Evolutionary conservation across 2,797 vertebrate genomes (phyloP).

Genomic region (Zenarchopterus dispar): DNA sequence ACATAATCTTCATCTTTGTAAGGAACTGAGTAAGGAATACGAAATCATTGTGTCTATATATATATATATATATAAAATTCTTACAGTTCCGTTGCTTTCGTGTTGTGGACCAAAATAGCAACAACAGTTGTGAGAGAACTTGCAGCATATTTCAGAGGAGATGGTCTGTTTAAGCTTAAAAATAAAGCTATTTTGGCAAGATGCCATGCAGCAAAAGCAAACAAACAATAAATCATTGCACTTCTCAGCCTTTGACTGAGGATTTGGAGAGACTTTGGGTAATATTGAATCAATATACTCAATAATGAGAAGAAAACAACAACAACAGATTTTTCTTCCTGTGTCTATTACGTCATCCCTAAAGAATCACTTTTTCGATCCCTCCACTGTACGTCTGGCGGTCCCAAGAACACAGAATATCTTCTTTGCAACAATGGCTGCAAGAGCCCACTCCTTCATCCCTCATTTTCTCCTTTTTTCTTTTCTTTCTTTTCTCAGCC

Average conservation of each 20-base stretch:
- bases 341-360: constrained; percentile 33
- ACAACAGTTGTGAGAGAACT: background rate
- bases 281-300: constrained; percentile 3
- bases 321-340: background rate
- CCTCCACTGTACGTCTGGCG: constrained; percentile 41
- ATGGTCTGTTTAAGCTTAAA: constrained; percentile 6
- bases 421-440: constrained; percentile 77
- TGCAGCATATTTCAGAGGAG: constrained; percentile 1
- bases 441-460: constrained; percentile 66
- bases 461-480: constrained; percentile 41
- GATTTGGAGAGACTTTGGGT: constrained; percentile 3
- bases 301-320: background rate
- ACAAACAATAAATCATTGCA: constrained; percentile 15
- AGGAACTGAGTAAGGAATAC: too few relatives aligned
- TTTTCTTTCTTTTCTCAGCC: constrained; percentile 66
- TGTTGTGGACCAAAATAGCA: too few relatives aligned
- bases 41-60: too few relatives aligned
- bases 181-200: constrained; percentile 18
- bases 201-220: constrained; percentile 2
- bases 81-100: too few relatives aligned
- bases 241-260: constrained; percentile 26
- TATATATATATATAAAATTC: too few relatives aligned
- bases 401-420: constrained; percentile 63
- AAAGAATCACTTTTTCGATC: constrained; percentile 23
- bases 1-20: too few relatives aligned